Percentiles rank a stretch among this genome's conserved stretches.
Conservation (phyloP, 2,888 invertebrate species). For the Alviniconcha strummeri region DNA sequence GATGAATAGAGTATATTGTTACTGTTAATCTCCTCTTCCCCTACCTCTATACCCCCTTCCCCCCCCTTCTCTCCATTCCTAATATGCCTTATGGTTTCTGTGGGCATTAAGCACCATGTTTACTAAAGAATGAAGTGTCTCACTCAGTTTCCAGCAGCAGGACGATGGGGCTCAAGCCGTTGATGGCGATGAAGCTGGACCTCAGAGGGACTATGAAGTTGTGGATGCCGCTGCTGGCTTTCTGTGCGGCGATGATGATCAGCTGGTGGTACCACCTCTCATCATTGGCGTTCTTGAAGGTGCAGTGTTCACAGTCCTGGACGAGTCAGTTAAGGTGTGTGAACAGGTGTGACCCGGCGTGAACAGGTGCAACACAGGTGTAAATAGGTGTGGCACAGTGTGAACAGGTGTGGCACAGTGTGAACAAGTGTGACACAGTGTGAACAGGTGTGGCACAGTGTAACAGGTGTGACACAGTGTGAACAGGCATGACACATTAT, state of each 20-base stretch:
- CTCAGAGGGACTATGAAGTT: conserved; percentile 97
- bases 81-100: no score
- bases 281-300: conserved; percentile 93
- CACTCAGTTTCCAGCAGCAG: conserved; percentile 87
- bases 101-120: no score
- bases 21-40: no score
- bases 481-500: no score
- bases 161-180: conserved; percentile 95
- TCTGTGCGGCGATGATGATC: conserved; percentile 96
- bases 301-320: conserved; percentile 93
- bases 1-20: no score
- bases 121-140: conserved; percentile 40
- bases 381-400: background rate
- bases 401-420: no score
- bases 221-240: conserved; percentile 96
- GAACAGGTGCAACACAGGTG: background rate
- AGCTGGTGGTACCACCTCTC: conserved; percentile 96
- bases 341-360: background rate
- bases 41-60: no score
- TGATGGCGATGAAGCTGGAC: conserved; percentile 95
- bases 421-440: no score
- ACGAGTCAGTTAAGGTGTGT: no score
- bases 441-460: no score
- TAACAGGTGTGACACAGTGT: no score
- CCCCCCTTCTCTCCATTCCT: no score